These are phyloP conservation scores for Gymnodraco acuticeps DNA, from an alignment of 2,797 vertebrate species.

Conservation along the genomic window DNA sequence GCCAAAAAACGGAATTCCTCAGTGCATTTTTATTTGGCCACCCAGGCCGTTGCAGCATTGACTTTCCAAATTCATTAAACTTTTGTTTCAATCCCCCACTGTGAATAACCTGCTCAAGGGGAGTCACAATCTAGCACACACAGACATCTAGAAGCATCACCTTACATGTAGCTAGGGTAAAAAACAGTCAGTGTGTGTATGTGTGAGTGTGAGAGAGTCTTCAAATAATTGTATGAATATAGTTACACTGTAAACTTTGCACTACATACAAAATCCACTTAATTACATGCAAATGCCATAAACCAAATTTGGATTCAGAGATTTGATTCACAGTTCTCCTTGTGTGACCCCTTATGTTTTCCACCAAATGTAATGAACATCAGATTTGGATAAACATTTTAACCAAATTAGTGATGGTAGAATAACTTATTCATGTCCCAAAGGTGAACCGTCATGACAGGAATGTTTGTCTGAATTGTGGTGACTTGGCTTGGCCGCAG, in stretches of 20 bases:
- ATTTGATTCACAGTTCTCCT: neutral
- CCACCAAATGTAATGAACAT: constrained; percentile 31
- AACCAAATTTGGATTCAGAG: constrained; percentile 3
- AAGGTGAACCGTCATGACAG: constrained; percentile 61
- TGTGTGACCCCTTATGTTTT: neutral
- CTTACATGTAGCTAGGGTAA: constrained; percentile 6
- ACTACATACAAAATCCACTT: neutral
- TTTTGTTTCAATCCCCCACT: constrained; percentile 17
- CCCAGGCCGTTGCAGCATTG: constrained; percentile 5
- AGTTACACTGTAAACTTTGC: neutral
- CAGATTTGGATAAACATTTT: constrained; percentile 36
- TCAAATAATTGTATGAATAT: neutral
- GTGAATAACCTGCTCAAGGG: constrained; percentile 36
- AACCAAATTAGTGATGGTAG: constrained; percentile 40
- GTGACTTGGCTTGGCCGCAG: constrained; percentile 49
- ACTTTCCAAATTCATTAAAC: constrained; percentile 15
- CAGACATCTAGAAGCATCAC: constrained; percentile 34
- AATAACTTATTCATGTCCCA: constrained; percentile 37
- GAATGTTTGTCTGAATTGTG: constrained; percentile 63
- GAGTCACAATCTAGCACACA: constrained; percentile 13
- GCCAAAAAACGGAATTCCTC: neutral
- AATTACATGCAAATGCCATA: neutral
- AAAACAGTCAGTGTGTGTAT: neutral
- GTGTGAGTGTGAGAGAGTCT: neutral
- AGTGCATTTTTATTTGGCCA: constrained; percentile 22